A percentile compares a stretch with the other conserved stretches of the same genome.
Conservation (phyloP, 2,888 invertebrate genomes). For the Halictus quadricinctus region DNA sequence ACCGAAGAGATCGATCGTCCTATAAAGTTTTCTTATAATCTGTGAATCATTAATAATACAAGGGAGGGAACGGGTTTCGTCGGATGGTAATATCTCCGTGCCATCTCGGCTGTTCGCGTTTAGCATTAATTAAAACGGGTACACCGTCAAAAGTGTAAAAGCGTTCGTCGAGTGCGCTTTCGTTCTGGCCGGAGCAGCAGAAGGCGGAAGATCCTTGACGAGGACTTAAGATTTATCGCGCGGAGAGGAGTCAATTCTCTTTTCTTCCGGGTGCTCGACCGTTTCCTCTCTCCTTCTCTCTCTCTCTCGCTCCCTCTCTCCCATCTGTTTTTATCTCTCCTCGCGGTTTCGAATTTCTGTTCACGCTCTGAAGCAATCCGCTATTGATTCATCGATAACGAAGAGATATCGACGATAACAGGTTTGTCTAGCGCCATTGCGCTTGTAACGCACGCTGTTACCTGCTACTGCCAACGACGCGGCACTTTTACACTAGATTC, state of each 20-base stretch:
- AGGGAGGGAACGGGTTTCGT: not conserved
- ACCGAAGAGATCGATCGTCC: not conserved
- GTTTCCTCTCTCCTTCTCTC: slow-evolving; percentile 29
- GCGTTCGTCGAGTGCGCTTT: slow-evolving; percentile 22
- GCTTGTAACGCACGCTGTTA: not conserved
- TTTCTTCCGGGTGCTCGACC: slow-evolving; percentile 57
- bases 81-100: not conserved
- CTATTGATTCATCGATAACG: slow-evolving; percentile 51
- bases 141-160: slow-evolving; percentile 12
- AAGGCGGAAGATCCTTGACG: slow-evolving; percentile 74
- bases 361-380: slow-evolving; percentile 16
- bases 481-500: not conserved
- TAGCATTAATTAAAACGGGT: not conserved
- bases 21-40: not conserved
- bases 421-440: not conserved
- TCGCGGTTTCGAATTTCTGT: slow-evolving; percentile 40
- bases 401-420: slow-evolving; percentile 27
- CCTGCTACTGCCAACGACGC: not conserved
- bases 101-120: not conserved
- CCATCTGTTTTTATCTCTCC: slow-evolving; percentile 12
- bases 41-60: not conserved
- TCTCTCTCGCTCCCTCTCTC: not conserved
- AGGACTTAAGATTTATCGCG: slow-evolving; percentile 72
- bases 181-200: slow-evolving; percentile 31
- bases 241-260: slow-evolving; percentile 53